Conservation (phyloP, 2,113 vertebrate genomes). For the Proterorhinus semilunaris region DNA sequence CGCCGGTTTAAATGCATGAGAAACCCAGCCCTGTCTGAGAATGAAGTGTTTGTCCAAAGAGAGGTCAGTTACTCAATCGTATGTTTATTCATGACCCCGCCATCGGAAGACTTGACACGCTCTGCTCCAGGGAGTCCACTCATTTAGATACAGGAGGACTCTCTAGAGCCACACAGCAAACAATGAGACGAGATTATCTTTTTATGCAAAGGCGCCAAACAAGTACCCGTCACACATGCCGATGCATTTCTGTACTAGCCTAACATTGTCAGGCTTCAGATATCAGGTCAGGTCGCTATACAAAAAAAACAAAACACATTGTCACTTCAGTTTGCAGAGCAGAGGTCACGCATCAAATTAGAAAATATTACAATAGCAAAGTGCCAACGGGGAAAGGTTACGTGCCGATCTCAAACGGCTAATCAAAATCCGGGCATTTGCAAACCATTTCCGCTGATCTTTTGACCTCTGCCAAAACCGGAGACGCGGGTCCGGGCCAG, state of each 20-base stretch:
- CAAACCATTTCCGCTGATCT: conserved; percentile 29
- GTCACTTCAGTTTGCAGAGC: conserved; percentile 14
- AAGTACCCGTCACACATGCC: not conserved
- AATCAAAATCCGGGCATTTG: conserved; percentile 38
- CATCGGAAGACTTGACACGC: conserved; percentile 19
- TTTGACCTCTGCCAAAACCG: conserved; percentile 34
- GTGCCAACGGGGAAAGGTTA: conserved; percentile 33
- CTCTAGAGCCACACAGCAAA: conserved; percentile 8
- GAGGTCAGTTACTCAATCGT: conserved; percentile 60
- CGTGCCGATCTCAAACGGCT: conserved; percentile 43
- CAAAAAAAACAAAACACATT: conserved; percentile 5
- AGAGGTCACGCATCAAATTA: conserved; percentile 12
- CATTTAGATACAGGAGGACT: not conserved
- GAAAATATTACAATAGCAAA: conserved; percentile 16
- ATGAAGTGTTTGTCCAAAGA: conserved; percentile 40
- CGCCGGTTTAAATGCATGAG: conserved; percentile 48
- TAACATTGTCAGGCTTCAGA: not conserved
- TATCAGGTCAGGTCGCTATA: conserved; percentile 3
- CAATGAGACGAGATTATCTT: too few relatives aligned
- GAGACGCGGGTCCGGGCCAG: conserved; percentile 42
- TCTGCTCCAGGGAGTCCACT: not conserved
- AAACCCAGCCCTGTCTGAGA: conserved; percentile 30
- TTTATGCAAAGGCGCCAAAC: too few relatives aligned
- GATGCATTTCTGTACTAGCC: not conserved
- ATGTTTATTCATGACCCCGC: conserved; percentile 30